Evolutionary conservation across 2,797 vertebrate genomes (phyloP), one percentile per base, ranked within the genome.

Genomic region (Gephyroberyx darwinii): DNA sequence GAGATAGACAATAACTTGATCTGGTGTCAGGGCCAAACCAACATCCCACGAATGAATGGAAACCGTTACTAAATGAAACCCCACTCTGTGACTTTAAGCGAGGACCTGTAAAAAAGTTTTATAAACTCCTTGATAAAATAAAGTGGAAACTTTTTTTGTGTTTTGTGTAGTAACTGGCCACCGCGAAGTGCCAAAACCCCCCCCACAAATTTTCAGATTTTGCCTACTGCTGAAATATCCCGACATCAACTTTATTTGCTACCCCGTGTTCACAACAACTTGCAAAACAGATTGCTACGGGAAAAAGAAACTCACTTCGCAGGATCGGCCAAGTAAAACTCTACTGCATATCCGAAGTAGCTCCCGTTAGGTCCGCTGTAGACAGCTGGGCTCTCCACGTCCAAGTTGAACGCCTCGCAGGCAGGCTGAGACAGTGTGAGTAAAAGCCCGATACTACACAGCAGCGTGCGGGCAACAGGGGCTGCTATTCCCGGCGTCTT

Each of bases 261-360:
- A 8, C 5, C 1, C 16, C 4, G 19, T 60, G 51, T 69, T 59
- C 26, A 8, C 37, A 66, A 47, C 64, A 55, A 12, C 52, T 45
- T 19, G 20, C 26, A 30, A 48, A 8, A 47, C 5, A 20, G 22
- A 67, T 17, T 13, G 26, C 31, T 17, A 19, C 22, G 4, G 14
- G 22, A 55, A 60, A 41, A 57, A 16, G 20, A 50, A 60, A 85
- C 95, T 94, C 83, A 97, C 96, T 95, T 95, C 68, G 91, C 68
- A 0, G 94, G 89, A 30, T 92, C 90, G 12, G 95, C 92, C 88
- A 94, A 92, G 88, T 97, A 97, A 90, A 97, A 98, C 83, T 97
- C 96, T 81, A 96, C 92, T 0, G 96, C 94, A 71, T 96, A 98
- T 84, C 96, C 96, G 84, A 97, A 98, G 82, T 95, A 93, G 91